Base-by-base conservation (phyloP, 2,797 vertebrate genomes). In the Pelobates cultripes region DNA sequence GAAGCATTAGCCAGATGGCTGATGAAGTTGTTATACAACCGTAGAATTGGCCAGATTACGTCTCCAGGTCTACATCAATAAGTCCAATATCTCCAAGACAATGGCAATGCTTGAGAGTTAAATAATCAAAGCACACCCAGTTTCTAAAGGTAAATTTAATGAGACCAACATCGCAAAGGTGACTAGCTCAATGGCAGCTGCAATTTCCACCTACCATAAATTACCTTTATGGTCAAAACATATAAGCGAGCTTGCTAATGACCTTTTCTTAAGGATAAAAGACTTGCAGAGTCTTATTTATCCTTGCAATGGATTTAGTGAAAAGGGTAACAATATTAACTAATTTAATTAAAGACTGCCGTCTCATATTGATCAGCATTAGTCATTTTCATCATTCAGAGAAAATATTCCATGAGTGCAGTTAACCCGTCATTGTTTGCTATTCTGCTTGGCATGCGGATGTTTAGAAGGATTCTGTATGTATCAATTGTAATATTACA, bases 351-450 rank as follows among this genome's bases (percentile, higher is more conserved):
- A 42, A 57, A 10, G 43, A 12, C 60, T 53, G n/a, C 47, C 17
- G 63, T 6, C 14, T 53, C 10, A 66, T 63, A 44, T 78, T 42
- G 78, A 79, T 79, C 15, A 28, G 41, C 42, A 79, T 73, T 51
- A 72, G 69, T 64, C 28, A 44, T 69, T 64, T 45, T 66, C 44
- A 60, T 68, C 13, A 5, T 44, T 43, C 13, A 70, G 43, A n/a
- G 5, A 45, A 44, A 44, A 43, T 14, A 9, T 41, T 10, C 9
- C 12, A 13, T 68, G 40, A 6, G 43, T 4, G 17, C 2, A 66
- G 63, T 66, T 41, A 66, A 3, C n/a, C n/a, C 63, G 3, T 66
- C 28, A 2, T 6, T 3, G 15, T 15, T 13, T 4, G 12, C 15
- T 60, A n/a, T 4, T 60, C 57, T 13, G 57, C 57, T 60, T 60